A percentile compares a stretch with the other conserved stretches of the same genome.
phyloP scores from a whole-genome alignment of 2,888 invertebrate genomes.

The Willowsia nigromaculata region DNA sequence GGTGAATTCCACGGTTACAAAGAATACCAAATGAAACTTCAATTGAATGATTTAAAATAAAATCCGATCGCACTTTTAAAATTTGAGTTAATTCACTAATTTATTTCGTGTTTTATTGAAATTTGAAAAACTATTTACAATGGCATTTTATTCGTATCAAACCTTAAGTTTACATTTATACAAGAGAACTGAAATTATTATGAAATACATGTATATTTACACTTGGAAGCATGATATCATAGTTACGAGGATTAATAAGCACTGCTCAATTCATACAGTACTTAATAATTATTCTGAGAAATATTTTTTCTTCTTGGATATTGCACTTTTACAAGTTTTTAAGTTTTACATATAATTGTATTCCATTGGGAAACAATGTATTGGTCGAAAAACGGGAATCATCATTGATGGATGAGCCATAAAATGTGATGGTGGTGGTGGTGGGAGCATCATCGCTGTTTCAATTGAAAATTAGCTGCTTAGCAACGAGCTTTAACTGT shows the following conservation, averaged over 20 bases:
- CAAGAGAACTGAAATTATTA: background rate
- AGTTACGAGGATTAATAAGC: no score
- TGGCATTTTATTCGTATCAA: background rate
- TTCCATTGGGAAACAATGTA: conserved; percentile 8
- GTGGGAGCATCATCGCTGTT: background rate
- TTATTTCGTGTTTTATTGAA: conserved; percentile 12
- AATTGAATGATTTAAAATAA: background rate
- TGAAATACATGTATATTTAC: background rate
- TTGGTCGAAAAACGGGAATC: conserved; percentile 31
- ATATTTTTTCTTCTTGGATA: no score
- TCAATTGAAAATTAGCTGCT: background rate
- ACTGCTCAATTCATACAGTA: no score
- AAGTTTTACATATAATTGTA: background rate
- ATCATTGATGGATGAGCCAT: conserved; percentile 9
- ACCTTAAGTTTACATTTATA: background rate
- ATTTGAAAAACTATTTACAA: background rate
- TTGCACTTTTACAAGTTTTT: background rate
- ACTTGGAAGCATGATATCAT: no score
- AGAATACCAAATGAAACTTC: background rate
- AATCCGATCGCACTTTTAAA: background rate
- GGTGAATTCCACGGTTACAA: conserved; percentile 74
- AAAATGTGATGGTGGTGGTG: conserved; percentile 16
- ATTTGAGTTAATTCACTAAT: background rate
- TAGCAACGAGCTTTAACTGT: conserved; percentile 19
- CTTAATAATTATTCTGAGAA: no score